A percentile compares a stretch with the other conserved stretches of the same genome.
phyloP scores from a whole-genome alignment of 2,113 vertebrate species.

The Dolichallabes microphthalmus region DNA sequence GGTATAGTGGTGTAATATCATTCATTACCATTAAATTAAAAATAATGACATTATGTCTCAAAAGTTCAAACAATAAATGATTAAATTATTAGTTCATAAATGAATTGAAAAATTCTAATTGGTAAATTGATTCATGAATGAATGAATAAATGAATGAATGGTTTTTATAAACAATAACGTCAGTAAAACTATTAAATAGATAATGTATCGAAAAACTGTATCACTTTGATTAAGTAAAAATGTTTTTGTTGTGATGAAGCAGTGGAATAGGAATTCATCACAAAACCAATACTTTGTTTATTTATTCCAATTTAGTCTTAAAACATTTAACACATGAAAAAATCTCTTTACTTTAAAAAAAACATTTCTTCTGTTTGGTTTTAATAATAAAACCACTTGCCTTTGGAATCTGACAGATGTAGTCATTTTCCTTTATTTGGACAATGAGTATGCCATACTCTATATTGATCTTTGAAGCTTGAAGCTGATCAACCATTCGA shows the following conservation, averaged over 20 bases:
- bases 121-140: too few relatives aligned
- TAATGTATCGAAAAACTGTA: too few relatives aligned
- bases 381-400: background rate
- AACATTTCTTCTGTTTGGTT: background rate
- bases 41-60: background rate
- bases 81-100: background rate
- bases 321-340: background rate
- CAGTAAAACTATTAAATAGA: too few relatives aligned
- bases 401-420: background rate
- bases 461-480: background rate
- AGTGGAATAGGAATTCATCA: background rate
- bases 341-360: background rate
- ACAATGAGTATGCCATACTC: background rate
- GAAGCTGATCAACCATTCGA: constrained; percentile 2
- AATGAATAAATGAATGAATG: too few relatives aligned
- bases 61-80: background rate
- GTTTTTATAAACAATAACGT: too few relatives aligned
- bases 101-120: too few relatives aligned
- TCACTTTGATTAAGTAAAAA: too few relatives aligned
- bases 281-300: background rate
- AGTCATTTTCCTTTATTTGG: background rate
- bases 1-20: background rate
- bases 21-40: background rate
- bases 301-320: background rate
- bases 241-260: background rate